Percentiles rank a stretch among this genome's conserved stretches.
phyloP scores from a whole-genome alignment of 2,888 invertebrate species.

The Eristalis tenax region DNA sequence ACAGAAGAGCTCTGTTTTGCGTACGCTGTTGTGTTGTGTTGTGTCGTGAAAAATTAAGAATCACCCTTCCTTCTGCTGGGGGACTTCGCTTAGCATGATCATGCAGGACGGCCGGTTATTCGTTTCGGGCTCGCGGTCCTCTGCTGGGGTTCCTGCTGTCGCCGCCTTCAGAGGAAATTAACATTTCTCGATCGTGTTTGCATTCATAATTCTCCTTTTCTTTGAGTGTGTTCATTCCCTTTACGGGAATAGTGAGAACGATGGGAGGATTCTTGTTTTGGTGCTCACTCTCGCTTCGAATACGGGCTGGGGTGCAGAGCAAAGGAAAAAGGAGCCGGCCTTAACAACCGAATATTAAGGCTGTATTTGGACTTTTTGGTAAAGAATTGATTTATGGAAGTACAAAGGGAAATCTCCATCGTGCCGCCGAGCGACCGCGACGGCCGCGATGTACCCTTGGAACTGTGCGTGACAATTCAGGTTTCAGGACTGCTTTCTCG shows the following conservation, averaged over 20 bases:
- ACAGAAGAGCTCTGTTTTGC: conserved; percentile 40
- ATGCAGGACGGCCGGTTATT: conserved; percentile 11
- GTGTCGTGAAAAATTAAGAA: conserved; percentile 65
- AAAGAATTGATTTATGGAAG: conserved; percentile 71
- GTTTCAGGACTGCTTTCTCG: conserved; percentile 57
- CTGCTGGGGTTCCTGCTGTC: conserved; percentile 56
- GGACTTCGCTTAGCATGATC: conserved; percentile 48
- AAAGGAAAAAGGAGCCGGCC: conserved; percentile 9
- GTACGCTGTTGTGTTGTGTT: conserved; percentile 7
- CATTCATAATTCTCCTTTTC: conserved; percentile 69
- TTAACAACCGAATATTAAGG: conserved; percentile 64
- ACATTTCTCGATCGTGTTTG: conserved; percentile 71
- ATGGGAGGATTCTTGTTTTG: conserved; percentile 64
- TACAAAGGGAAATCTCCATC: conserved; percentile 67
- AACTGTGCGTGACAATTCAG: conserved; percentile 68
- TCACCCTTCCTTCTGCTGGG: conserved; percentile 31
- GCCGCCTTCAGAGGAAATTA: conserved; percentile 70
- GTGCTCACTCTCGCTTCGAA: conserved; percentile 4
- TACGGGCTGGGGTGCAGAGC: not conserved
- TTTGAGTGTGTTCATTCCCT: conserved; percentile 40
- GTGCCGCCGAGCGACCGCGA: conserved; percentile 40
- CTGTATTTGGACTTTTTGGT: conserved; percentile 67
- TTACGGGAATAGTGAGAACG: conserved; percentile 61
- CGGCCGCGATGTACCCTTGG: conserved; percentile 23
- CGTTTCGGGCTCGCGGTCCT: conserved; percentile 15